Evolutionary conservation across 2,888 invertebrate species (phyloP).

Genomic region (Tricholauxania praeusta): DNA sequence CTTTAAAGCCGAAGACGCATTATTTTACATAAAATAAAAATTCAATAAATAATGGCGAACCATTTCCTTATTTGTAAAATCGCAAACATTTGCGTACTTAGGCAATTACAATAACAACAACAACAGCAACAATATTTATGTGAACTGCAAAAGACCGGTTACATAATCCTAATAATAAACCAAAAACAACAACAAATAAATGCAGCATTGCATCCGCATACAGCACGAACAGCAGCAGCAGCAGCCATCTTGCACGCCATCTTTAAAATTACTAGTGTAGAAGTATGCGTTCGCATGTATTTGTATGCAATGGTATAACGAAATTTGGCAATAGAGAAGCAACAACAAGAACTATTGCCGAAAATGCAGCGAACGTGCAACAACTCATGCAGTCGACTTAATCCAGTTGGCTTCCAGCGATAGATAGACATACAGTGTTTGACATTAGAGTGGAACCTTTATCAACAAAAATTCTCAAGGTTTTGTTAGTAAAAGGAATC

Average conservation of each 20-base stretch:
- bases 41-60: too few relatives aligned
- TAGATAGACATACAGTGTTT: too few relatives aligned
- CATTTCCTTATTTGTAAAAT: neutral
- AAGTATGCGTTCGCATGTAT: slow-evolving; percentile 13
- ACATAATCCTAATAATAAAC: slow-evolving; percentile 16
- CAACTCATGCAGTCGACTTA: neutral
- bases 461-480: too few relatives aligned
- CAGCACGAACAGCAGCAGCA: neutral
- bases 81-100: neutral
- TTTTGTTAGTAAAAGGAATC: too few relatives aligned
- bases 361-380: neutral
- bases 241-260: slow-evolving; percentile 31
- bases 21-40: too few relatives aligned
- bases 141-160: slow-evolving; percentile 5
- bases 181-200: slow-evolving; percentile 15
- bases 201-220: slow-evolving; percentile 12
- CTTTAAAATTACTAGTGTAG: neutral
- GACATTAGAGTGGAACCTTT: too few relatives aligned
- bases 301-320: slow-evolving; percentile 27
- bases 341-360: slow-evolving; percentile 4
- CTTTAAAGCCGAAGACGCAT: too few relatives aligned
- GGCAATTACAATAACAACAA: neutral
- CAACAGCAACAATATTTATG: neutral
- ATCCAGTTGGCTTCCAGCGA: too few relatives aligned
- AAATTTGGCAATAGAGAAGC: slow-evolving; percentile 29